phyloP scores from a whole-genome alignment of 1,140 invertebrate species.

The Drosophila neocordata region DNA sequence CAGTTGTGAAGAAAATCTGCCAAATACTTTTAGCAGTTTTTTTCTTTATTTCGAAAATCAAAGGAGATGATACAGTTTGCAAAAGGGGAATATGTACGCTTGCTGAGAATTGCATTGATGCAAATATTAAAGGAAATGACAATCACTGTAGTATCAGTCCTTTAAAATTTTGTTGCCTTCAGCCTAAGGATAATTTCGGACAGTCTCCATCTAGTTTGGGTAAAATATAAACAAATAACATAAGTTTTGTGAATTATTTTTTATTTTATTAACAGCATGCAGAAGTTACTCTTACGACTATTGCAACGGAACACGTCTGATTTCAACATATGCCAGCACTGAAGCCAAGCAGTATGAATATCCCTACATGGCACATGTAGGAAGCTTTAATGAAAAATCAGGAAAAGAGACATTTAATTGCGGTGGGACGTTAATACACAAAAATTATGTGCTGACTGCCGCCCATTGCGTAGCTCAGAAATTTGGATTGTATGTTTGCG shows the following conservation, averaged over 20 bases:
- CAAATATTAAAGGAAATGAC: neutral
- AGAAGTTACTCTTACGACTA: neutral
- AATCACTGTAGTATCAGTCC: neutral
- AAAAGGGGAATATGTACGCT: neutral
- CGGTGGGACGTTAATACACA: constrained; percentile 7
- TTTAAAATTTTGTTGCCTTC: neutral
- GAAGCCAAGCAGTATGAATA: too few relatives aligned
- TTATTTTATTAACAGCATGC: neutral
- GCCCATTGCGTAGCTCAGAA: neutral
- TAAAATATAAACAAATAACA: neutral
- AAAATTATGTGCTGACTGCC: neutral
- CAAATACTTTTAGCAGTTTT: too few relatives aligned
- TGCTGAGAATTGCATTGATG: neutral
- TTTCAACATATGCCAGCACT: neutral
- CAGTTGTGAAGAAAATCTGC: too few relatives aligned
- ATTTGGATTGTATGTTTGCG: neutral
- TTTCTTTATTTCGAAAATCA: too few relatives aligned
- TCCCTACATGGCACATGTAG: neutral
- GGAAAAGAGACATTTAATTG: neutral
- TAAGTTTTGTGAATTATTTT: neutral
- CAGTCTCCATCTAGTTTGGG: neutral
- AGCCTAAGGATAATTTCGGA: neutral
- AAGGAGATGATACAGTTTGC: neutral
- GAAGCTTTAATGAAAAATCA: neutral
- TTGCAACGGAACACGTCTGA: neutral